These are phyloP conservation scores for Drosophila nigricruria DNA, from an alignment of 2,888 invertebrate genomes.

Conservation along the genomic window DNA sequence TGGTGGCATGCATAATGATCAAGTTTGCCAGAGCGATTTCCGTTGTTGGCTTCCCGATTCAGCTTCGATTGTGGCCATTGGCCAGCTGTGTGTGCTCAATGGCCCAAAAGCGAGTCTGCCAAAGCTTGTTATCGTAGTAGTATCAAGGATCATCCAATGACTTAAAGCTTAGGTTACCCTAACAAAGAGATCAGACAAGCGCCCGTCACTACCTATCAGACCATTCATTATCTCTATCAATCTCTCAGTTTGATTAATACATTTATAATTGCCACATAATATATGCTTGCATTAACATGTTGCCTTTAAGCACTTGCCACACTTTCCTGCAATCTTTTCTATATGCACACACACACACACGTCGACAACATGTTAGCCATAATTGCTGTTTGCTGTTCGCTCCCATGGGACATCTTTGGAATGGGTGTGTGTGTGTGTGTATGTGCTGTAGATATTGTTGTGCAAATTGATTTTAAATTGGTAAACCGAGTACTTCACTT, in stretches of 20 bases:
- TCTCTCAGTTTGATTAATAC: conserved; percentile 58
- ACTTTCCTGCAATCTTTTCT: conserved; percentile 45
- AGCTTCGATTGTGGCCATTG: conserved; percentile 60
- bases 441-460: conserved; percentile 44
- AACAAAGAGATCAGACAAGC: not conserved
- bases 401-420: conserved; percentile 9
- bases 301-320: conserved; percentile 64
- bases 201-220: not conserved
- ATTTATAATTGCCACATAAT: conserved; percentile 72
- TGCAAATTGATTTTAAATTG: conserved; percentile 82
- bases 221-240: not conserved
- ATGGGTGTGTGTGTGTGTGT: conserved; percentile 45
- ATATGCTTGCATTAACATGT: conserved; percentile 50
- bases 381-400: conserved; percentile 43
- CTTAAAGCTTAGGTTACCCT: conserved; percentile 1
- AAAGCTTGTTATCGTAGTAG: not conserved
- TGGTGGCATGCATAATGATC: conserved; percentile 70
- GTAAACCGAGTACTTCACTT: conserved; percentile 34
- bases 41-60: conserved; percentile 65
- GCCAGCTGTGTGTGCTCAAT: conserved; percentile 53
- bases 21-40: conserved; percentile 65
- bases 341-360: not conserved
- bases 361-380: conserved; percentile 47
- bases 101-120: conserved; percentile 2
- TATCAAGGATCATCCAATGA: conserved; percentile 36